A percentile compares a stretch with the other conserved stretches of the same genome.
phyloP scores from a whole-genome alignment of 2,113 vertebrate species.

The Eidolon helvum region DNA sequence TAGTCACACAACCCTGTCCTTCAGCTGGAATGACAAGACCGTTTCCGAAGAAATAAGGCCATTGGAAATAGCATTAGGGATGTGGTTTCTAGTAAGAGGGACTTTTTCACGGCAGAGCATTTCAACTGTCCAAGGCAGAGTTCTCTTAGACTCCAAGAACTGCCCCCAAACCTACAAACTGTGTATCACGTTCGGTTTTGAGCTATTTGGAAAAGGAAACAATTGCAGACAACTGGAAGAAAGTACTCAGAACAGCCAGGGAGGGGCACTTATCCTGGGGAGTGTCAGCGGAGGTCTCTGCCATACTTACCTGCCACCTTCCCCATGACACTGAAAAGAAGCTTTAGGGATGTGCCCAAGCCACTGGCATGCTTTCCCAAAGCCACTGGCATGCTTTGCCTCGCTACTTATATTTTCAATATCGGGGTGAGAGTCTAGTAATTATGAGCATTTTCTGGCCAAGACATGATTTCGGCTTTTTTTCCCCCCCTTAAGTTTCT shows the following conservation, averaged over 20 bases:
- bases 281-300: neutral
- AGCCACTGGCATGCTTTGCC: neutral
- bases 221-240: constrained; percentile 3
- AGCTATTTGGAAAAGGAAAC: constrained; percentile 50
- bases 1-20: constrained; percentile 11
- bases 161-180: neutral
- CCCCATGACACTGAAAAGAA: neutral
- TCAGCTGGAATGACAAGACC: constrained; percentile 29
- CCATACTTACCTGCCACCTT: neutral
- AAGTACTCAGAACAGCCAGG: neutral
- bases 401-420: neutral
- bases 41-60: constrained; percentile 52
- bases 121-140: neutral
- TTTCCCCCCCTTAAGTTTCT: neutral
- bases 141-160: neutral
- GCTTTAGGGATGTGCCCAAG: neutral
- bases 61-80: neutral
- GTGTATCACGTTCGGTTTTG: neutral
- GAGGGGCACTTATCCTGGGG: neutral
- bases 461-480: neutral
- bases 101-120: neutral
- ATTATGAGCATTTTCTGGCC: neutral
- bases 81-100: neutral
- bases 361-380: neutral
- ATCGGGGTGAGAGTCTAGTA: neutral